Evolutionary conservation across 2,888 invertebrate genomes (phyloP), one percentile per base, ranked within the genome.

Genomic region (Aporophyla nigra): DNA sequence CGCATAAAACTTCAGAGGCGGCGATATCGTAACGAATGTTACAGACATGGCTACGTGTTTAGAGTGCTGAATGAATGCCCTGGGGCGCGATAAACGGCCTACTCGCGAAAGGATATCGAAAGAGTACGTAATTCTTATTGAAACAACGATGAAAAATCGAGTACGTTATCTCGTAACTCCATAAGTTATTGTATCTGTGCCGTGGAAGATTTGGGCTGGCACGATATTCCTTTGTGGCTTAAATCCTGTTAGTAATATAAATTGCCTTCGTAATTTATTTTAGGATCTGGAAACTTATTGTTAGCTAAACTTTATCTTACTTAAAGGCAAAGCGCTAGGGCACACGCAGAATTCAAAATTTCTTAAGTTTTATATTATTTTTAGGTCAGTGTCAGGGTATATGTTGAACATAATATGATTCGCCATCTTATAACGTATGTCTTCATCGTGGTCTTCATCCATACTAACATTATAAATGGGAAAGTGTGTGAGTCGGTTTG

Each of bases 61-160:
- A 79, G 87, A 83, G 81, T 88, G 77, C 75, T 71, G 74, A 83
- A 81, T 82, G 77, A 75, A 80, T 76, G 58, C 90, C 83, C 80
- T 27, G 46, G 84, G 86, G 87, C 62, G 72, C 82, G 62, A 82
- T 90, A 88, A 87, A 89, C 75, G 72, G 68, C 71, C 71, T 83
- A 46, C 68, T 85, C 71, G 54, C 71, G 71, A 65, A 83, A 76
- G 59, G 71, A 83, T 84, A 86, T 78, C 76, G 76, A 80, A 81
- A 71, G 83, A 83, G 81, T n/a, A n/a, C n/a, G n/a, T 86, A 84
- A 88, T 86, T 76, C 87, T 85, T 84, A 87, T 85, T 82, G 85
- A 85, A 88, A 87, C 78, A 82, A 74, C 62, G 76, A 75, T 80
- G 82, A 81, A 74, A 80, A 74, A 79, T 33, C 65, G 67, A 75